Evolutionary conservation across 2,888 invertebrate genomes (phyloP).

Genomic region (Dichetophora obliterata): DNA sequence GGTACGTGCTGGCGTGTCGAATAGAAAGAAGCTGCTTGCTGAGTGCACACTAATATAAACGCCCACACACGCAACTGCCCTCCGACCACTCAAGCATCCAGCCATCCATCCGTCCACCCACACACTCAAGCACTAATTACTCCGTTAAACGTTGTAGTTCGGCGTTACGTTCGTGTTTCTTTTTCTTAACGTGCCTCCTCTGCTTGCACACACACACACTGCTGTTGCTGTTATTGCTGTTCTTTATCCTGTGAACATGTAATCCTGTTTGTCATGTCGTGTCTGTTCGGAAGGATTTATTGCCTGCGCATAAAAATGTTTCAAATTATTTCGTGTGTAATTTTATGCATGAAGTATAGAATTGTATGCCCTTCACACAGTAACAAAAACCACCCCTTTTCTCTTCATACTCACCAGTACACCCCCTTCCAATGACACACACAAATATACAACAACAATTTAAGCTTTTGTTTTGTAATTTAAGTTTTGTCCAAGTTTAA

Average conservation of each 20-base stretch:
- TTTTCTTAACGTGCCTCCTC: constrained; percentile 16
- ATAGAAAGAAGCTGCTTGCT: neutral
- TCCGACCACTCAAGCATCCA: neutral
- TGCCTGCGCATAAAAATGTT: constrained; percentile 55
- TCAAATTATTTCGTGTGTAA: constrained; percentile 51
- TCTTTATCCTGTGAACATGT: constrained; percentile 56
- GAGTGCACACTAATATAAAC: neutral
- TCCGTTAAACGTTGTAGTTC: constrained; percentile 21
- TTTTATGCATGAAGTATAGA: constrained; percentile 51
- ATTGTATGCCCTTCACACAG: constrained; percentile 17
- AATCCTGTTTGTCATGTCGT: constrained; percentile 68
- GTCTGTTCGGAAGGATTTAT: constrained; percentile 68
- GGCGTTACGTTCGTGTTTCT: constrained; percentile 3
- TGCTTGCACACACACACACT: neutral
- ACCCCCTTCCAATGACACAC: neutral
- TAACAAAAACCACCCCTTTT: neutral
- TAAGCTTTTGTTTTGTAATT: constrained; percentile 40
- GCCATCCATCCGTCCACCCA: neutral
- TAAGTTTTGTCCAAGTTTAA: constrained; percentile 38
- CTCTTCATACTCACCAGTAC: neutral
- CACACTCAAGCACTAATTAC: constrained; percentile 25
- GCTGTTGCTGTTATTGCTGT: neutral
- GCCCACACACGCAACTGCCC: neutral
- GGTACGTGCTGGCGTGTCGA: constrained; percentile 30
- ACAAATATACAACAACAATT: constrained; percentile 14